These are phyloP conservation scores for Seira musarum DNA, from an alignment of 2,888 invertebrate species.

Conservation along the genomic window DNA sequence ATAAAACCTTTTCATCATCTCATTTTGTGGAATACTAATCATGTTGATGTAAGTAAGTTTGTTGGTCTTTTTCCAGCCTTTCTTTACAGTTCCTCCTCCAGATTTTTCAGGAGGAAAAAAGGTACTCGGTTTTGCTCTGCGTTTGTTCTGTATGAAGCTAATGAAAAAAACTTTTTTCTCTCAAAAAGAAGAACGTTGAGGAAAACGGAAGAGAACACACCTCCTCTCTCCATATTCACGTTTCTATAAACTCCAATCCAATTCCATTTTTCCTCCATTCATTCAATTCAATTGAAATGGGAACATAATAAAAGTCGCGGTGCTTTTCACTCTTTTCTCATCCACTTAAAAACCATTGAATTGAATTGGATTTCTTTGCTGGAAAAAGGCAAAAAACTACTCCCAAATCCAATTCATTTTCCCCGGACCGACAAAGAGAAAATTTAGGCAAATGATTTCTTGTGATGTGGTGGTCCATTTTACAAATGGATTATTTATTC, in stretches of 20 bases:
- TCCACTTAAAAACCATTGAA: conserved; percentile 21
- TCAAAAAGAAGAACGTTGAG: too few relatives aligned
- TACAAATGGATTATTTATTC: too few relatives aligned
- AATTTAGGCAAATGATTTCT: too few relatives aligned
- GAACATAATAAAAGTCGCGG: conserved; percentile 14
- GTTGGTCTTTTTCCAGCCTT: conserved; percentile 20
- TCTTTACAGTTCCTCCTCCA: neutral
- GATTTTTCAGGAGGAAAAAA: too few relatives aligned
- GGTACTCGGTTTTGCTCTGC: too few relatives aligned
- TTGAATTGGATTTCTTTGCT: too few relatives aligned
- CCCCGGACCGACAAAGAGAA: too few relatives aligned
- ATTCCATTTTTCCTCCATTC: conserved; percentile 30
- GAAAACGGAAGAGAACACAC: too few relatives aligned
- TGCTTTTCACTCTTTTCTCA: conserved; percentile 20
- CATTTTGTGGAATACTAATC: conserved; percentile 55
- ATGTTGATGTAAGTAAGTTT: conserved; percentile 47
- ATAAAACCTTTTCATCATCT: conserved; percentile 19
- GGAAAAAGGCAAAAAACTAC: too few relatives aligned
- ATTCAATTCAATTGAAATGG: neutral
- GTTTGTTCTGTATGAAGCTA: too few relatives aligned
- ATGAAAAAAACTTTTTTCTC: too few relatives aligned
- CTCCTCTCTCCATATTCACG: conserved; percentile 38
- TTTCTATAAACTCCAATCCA: conserved; percentile 36
- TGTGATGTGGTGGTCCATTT: too few relatives aligned
- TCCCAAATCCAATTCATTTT: conserved; percentile 29